These are phyloP conservation scores for Pterois miles DNA, from an alignment of 2,797 vertebrate genomes.

Conservation along the genomic window DNA sequence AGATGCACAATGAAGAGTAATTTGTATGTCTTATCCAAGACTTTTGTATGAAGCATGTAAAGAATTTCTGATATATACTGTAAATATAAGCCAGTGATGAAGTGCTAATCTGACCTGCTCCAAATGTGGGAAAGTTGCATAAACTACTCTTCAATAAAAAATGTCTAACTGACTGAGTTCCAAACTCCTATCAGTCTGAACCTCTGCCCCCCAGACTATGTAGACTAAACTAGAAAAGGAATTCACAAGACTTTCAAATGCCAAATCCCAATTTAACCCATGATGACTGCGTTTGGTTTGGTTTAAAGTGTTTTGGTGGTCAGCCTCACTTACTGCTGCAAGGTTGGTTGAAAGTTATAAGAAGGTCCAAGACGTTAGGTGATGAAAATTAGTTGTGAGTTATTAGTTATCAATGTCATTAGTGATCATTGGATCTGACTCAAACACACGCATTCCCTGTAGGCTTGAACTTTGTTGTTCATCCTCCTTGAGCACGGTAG, in stretches of 20 bases:
- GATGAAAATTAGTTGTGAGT: neutral
- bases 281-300: slow-evolving; percentile 8
- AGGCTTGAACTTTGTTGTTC: neutral
- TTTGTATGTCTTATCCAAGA: slow-evolving; percentile 39
- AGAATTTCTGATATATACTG: slow-evolving; percentile 73
- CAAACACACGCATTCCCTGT: neutral
- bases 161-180: slow-evolving; percentile 66
- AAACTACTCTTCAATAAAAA: slow-evolving; percentile 69
- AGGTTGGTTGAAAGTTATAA: neutral
- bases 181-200: slow-evolving; percentile 54
- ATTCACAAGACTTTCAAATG: slow-evolving; percentile 40
- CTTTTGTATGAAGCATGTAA: slow-evolving; percentile 63
- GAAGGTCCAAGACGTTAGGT: neutral
- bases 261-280: slow-evolving; percentile 42
- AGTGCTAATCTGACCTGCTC: slow-evolving; percentile 68
- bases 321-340: neutral
- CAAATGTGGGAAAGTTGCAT: slow-evolving; percentile 71
- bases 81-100: slow-evolving; percentile 71
- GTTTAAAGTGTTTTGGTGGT: neutral
- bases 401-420: too few relatives aligned
- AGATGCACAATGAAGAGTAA: slow-evolving; percentile 36
- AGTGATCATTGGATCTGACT: neutral
- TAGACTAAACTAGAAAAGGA: slow-evolving; percentile 68
- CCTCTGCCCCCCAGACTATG: slow-evolving; percentile 34
- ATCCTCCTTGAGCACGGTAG: neutral